A percentile compares a stretch with the other conserved stretches of the same genome.
These are phyloP conservation scores for Cyprinodon brontotheroides DNA, from an alignment of 2,113 vertebrate genomes.

Conservation along the genomic window DNA sequence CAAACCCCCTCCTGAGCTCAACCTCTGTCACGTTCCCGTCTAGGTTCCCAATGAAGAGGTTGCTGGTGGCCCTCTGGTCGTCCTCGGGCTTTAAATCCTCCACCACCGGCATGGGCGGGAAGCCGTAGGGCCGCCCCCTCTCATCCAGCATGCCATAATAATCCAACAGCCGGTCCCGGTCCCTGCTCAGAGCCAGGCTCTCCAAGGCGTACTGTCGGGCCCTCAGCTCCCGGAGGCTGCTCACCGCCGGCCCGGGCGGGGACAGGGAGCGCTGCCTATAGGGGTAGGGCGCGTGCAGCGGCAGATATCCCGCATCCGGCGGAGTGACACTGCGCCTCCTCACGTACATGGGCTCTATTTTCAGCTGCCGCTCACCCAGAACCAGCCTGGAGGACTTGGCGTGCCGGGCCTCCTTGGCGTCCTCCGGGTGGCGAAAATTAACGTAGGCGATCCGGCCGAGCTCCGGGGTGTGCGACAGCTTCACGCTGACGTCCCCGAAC, in stretches of 20 bases:
- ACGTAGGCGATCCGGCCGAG: conserved; percentile 95
- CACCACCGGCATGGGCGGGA: conserved; percentile 82
- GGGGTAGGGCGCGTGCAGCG: conserved; percentile 84
- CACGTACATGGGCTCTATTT: conserved; percentile 93
- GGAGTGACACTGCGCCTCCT: conserved; percentile 82
- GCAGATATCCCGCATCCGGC: conserved; percentile 85
- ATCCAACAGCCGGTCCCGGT: conserved; percentile 88
- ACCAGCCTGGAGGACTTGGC: conserved; percentile 87
- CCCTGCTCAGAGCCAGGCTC: conserved; percentile 83
- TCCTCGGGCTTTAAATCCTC: conserved; percentile 97
- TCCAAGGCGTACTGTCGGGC: conserved; percentile 87
- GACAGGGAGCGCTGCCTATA: conserved; percentile 92
- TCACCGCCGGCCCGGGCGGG: conserved; percentile 83
- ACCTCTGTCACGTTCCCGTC: conserved; percentile 91
- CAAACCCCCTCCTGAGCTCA: conserved; percentile 91
- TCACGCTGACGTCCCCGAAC: conserved; percentile 95
- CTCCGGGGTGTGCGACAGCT: conserved; percentile 94
- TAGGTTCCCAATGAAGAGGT: conserved; percentile 96
- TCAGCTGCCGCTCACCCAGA: conserved; percentile 90
- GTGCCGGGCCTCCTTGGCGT: conserved; percentile 93
- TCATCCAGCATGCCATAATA: conserved; percentile 94
- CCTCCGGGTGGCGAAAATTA: conserved; percentile 93
- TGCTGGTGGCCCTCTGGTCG: conserved; percentile 94
- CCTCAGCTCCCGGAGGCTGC: conserved; percentile 83
- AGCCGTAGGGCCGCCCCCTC: conserved; percentile 86